phyloP scores from a whole-genome alignment of 2,888 invertebrate genomes.

The Xanthorhoe designata region DNA sequence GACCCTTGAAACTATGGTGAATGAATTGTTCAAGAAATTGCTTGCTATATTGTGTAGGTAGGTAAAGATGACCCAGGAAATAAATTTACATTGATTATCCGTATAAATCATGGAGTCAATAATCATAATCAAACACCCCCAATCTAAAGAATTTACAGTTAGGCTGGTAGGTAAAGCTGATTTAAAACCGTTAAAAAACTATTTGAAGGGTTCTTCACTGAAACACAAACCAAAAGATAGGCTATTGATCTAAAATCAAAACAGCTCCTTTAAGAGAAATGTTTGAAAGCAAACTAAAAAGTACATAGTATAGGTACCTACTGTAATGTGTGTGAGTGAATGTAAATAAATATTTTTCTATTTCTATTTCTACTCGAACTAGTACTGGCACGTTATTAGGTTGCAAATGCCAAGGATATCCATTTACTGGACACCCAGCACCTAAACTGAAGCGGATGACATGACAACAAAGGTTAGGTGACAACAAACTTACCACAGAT shows the following conservation, averaged over 20 bases:
- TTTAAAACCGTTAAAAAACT: too few relatives aligned
- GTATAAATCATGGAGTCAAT: neutral
- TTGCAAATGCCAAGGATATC: conserved; percentile 2
- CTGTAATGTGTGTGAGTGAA: too few relatives aligned
- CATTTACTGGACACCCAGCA: conserved; percentile 1
- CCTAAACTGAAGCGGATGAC: conserved; percentile 17
- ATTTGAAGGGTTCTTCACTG: too few relatives aligned
- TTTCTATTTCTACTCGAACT: too few relatives aligned
- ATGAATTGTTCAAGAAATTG: neutral
- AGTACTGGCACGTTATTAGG: neutral
- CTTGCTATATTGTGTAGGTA: neutral
- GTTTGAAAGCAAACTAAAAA: neutral
- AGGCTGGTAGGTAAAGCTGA: too few relatives aligned
- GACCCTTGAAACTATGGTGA: conserved; percentile 19
- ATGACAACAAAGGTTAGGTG: conserved; percentile 19
- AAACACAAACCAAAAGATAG: too few relatives aligned
- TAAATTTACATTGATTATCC: neutral
- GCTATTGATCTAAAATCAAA: too few relatives aligned
- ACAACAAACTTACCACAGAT: conserved; percentile 1
- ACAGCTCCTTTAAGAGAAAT: neutral
- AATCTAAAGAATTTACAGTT: too few relatives aligned
- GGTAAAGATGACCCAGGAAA: conserved; percentile 1
- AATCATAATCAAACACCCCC: too few relatives aligned
- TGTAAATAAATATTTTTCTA: too few relatives aligned
- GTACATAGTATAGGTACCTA: neutral